Base-by-base conservation (phyloP, 2,797 vertebrate genomes). In the Uromys caudimaculatus region DNA sequence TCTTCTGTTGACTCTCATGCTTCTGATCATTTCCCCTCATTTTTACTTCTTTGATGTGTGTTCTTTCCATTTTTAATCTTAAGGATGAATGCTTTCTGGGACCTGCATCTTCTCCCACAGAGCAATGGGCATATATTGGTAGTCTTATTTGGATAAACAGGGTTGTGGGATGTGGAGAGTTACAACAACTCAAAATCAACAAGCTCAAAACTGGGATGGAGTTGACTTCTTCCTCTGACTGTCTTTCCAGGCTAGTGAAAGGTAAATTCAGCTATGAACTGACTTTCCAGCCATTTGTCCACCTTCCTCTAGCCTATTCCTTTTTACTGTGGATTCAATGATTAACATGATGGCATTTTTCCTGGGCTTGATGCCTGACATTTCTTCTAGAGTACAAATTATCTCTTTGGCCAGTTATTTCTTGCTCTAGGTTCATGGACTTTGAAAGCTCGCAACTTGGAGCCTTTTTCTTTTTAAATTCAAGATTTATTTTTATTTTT, bases 341-440 rank as follows among this genome's bases (percentile, higher is more conserved):
- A 83, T 95, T 97, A 94, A 85, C 32, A 93, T 60, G 67, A 94
- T 86, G 84, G 32, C 84, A 81, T 32, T 96, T 94, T 95, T 91
- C 24, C 71, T 52, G 90, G 96, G 94, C 88, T 60, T 67, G 23
- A 44, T 93, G 91, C 96, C 93, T 92, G 44, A 32, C 77, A 41
- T 93, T 93, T 95, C 58, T 96, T 96, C 89, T 95, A 91, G 76
- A 95, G 96, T 95, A 95, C 52, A 91, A 96, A 78, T 96, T 82
- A 94, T 96, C 91, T 97, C 69, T 98, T 89, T 96, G 88, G 85
- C 95, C 82, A 93, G 91, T 90, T 58, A 2, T 93, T 95, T 88
- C 67, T 93, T 92, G 77, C 62, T 96, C 56, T 92, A 90, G 73
- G 78, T 88, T 84, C 85, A 81, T 62, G 73, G 86, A 86, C 77